Evolutionary conservation across 2,113 vertebrate genomes (phyloP), one percentile per base, ranked within the genome.

Genomic region (Narcine bancroftii): DNA sequence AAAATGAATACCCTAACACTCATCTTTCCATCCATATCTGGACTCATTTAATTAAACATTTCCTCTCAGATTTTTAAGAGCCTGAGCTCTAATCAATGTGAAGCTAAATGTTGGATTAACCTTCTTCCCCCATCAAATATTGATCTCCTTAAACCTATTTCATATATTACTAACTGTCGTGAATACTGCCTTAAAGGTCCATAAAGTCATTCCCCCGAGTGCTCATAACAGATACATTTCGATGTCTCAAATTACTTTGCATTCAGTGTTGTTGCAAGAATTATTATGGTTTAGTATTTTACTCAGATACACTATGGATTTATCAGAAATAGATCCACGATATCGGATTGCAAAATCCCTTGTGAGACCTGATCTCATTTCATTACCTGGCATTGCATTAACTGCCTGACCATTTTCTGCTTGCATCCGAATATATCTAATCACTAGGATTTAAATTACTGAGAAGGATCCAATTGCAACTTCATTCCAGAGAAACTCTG

Each of bases 291-390:
- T 69, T 69, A 69, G 39, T 21, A 24, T 47, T 91, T 69, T 47
- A 5, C 65, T 91, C 11, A 45, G 9, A 47, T 3, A 45, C 10
- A 47, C 63, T 11, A 65, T 91, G 63, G 63, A 11, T 33, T 69
- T 91, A 66, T 91, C 87, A 66, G 3, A 69, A 91, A 24, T 69
- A n/a, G n/a, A 69, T 91, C 71, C 71, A n/a, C 13, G 65, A 33
- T 91, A 69, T 91, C 89, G 29, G 39, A 45, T 91, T 47, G 24
- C 89, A 42, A 69, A 69, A 91, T 91, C 39, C 89, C 65, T 45
- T 91, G 60, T 47, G 89, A 60, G 65, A 91, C 42, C 66, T 91
- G 65, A 47, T 91, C 89, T 91, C 39, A 91, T 91, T 91, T 91
- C 89, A 91, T 33, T 45, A 91, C 45, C 89, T 69, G 65, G 71